Conservation (phyloP, 2,797 vertebrate genomes). For the Melanotaenia pygmaea region DNA sequence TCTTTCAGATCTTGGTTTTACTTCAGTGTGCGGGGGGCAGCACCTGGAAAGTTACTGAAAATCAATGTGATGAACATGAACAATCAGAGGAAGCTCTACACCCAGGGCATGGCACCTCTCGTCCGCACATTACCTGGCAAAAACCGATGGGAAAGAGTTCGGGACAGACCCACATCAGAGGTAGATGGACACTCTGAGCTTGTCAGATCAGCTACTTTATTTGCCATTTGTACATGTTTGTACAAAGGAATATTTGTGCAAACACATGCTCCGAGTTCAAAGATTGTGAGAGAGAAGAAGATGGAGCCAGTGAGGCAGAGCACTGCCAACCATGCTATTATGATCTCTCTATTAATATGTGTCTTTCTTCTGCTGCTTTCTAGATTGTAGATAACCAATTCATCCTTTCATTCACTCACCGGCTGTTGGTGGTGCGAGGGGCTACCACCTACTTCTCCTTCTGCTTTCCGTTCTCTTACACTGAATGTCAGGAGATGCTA, state of each 20-base stretch:
- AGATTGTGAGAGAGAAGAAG: not conserved
- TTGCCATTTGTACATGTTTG: no score
- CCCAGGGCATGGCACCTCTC: slow-evolving; percentile 96
- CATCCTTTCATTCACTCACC: slow-evolving; percentile 93
- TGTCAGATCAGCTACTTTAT: not conserved
- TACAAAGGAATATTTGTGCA: no score
- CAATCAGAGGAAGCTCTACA: slow-evolving; percentile 97
- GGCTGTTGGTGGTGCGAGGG: slow-evolving; percentile 89
- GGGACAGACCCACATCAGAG: slow-evolving; percentile 90
- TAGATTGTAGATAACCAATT: slow-evolving; percentile 95
- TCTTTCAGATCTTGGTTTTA: slow-evolving; percentile 94
- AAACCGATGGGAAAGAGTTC: slow-evolving; percentile 93
- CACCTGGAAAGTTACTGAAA: slow-evolving; percentile 91
- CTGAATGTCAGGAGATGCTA: slow-evolving; percentile 94
- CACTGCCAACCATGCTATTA: slow-evolving; percentile 23
- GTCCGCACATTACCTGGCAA: slow-evolving; percentile 89
- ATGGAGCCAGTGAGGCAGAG: slow-evolving; percentile 9
- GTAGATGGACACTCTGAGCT: slow-evolving; percentile 62
- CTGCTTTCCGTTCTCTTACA: slow-evolving; percentile 96
- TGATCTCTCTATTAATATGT: slow-evolving; percentile 26
- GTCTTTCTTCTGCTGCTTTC: slow-evolving; percentile 15
- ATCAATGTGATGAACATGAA: slow-evolving; percentile 98
- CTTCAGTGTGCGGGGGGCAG: slow-evolving; percentile 90
- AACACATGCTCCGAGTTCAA: no score
- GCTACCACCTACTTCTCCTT: slow-evolving; percentile 95